Evolutionary conservation across 2,113 vertebrate genomes (phyloP).

Genomic region (Gnathonemus echidnorhynchus): DNA sequence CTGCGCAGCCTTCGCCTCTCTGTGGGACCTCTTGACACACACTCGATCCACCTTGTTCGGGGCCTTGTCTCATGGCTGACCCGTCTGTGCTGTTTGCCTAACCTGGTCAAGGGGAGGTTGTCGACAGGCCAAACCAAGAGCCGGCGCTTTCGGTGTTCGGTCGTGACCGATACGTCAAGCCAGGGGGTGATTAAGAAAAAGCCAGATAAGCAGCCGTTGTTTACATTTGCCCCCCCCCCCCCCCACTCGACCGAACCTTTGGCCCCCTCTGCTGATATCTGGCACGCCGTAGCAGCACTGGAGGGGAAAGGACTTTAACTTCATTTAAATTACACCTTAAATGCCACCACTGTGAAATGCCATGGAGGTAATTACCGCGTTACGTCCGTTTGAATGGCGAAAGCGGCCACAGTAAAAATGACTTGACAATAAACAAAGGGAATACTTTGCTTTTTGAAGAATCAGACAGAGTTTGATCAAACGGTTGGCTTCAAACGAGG

Average conservation of each 20-base stretch:
- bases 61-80: neutral
- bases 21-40: neutral
- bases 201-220: neutral
- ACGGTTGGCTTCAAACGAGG: conserved; percentile 65
- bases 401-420: neutral
- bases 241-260: neutral
- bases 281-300: neutral
- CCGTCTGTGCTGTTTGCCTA: neutral
- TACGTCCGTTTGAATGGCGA: neutral
- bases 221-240: neutral
- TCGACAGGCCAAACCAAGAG: neutral
- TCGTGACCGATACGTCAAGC: neutral
- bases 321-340: neutral
- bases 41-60: neutral
- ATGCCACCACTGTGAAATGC: neutral
- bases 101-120: neutral
- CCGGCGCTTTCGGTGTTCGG: neutral
- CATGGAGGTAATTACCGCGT: neutral
- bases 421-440: neutral
- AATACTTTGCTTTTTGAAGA: conserved; percentile 29
- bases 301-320: neutral
- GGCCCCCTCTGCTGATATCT: neutral
- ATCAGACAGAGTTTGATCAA: conserved; percentile 58
- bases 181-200: neutral
- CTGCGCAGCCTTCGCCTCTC: neutral